phyloP scores from a whole-genome alignment of 2,113 vertebrate species.

The Phyllopteryx taeniolatus region DNA sequence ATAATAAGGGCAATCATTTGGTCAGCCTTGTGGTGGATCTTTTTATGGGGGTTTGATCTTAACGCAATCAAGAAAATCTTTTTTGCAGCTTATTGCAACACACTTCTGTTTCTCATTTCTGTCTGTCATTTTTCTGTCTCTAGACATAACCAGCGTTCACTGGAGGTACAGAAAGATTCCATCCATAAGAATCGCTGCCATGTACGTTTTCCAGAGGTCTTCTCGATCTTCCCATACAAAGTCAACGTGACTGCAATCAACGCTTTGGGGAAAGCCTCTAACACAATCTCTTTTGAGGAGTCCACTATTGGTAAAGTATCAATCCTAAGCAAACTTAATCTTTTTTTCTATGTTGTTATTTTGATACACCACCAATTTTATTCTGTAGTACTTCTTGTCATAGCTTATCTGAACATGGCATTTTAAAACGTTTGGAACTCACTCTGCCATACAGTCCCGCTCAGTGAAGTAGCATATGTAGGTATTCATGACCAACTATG shows the following conservation, averaged over 20 bases:
- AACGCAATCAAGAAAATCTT: too few species aligned
- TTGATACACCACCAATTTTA: neutral
- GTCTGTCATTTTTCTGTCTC: neutral
- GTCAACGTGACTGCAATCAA: constrained; percentile 91
- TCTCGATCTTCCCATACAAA: constrained; percentile 88
- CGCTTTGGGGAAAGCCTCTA: constrained; percentile 82
- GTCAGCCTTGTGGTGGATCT: neutral
- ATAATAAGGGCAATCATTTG: neutral
- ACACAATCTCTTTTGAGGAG: constrained; percentile 84
- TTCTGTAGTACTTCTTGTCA: neutral
- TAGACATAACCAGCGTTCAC: constrained; percentile 84
- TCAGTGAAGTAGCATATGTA: neutral
- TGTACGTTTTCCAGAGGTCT: constrained; percentile 88
- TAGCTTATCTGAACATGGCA: too few species aligned
- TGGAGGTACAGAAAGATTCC: constrained; percentile 84
- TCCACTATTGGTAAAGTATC: constrained; percentile 82
- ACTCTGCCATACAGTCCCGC: neutral
- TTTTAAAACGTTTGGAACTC: constrained; percentile 1
- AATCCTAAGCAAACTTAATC: neutral
- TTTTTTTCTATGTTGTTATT: neutral
- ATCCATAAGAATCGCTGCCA: constrained; percentile 92
- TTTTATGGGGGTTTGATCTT: neutral
- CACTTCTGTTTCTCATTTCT: constrained; percentile 1
- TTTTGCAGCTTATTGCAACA: neutral
- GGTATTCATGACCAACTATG: constrained; percentile 7